Evolutionary conservation across 2,797 vertebrate genomes (phyloP), one percentile per base, ranked within the genome.

Genomic region (Silurus lanzhouensis): DNA sequence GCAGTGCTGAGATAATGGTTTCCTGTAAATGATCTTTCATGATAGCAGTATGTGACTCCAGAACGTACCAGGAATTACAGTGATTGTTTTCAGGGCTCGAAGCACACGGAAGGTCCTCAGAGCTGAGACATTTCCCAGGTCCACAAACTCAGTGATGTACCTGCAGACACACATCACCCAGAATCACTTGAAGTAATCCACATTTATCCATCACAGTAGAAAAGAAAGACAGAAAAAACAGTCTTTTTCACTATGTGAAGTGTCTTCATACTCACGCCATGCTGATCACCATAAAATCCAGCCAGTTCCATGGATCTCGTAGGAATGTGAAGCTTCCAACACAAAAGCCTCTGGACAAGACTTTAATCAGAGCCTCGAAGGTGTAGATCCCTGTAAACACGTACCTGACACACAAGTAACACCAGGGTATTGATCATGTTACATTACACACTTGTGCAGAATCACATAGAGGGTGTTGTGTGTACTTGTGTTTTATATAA

Each of bases 251-350:
- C 48, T 52, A 2, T 52, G 48, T 52, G 48, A 52, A 52, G 48
- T 52, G 48, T 52, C 6, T 10, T 48, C 0, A 52, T 88, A 96
- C 96, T 95, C 93, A 99, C 98, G 98, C 98, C 97, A 99, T 99
- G 88, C 94, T 95, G 94, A 99, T 99, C 94, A 99, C 97, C 90
- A 97, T 97, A 93, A 99, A 99, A 94, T 99, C 98, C 91, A 99
- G 94, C 98, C 98, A 99, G 89, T 99, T 99, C 97, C 98, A 99
- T 0, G 98, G 98, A 88, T 99, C 98, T 0, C 96, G 93, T 82
- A 99, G 96, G 95, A 98, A 99, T 91, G 98, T 99, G 93, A 98
- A 99, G 75, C 71, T 8, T 0, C 98, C 97, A 0, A 96, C 82
- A 90, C 97, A 99, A 94, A 99, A 99, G 22, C 98, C 98, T 88